Evolutionary conservation across 2,888 invertebrate genomes (phyloP).

Genomic region (Acronicta psi): DNA sequence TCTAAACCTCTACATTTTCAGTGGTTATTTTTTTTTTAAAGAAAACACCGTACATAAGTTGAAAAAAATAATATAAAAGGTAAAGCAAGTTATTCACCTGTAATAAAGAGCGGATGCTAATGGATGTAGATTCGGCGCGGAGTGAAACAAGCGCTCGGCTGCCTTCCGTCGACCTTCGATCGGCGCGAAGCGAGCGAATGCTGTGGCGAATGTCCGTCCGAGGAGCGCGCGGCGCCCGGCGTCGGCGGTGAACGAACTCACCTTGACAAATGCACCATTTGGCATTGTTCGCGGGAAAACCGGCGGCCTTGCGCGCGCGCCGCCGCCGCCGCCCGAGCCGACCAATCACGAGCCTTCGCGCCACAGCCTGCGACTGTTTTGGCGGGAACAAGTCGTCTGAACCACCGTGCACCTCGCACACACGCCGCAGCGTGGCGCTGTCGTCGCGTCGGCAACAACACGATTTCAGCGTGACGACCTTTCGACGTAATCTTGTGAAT

Average conservation of each 20-base stretch:
- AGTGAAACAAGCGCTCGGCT: conserved; percentile 71
- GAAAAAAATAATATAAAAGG: conserved; percentile 52
- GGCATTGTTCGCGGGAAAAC: conserved; percentile 90
- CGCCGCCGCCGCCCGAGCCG: conserved; percentile 70
- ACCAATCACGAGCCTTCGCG: conserved; percentile 86
- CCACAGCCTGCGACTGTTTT: conserved; percentile 87
- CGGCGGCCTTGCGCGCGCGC: conserved; percentile 87
- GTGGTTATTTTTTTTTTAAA: not conserved
- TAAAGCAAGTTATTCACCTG: conserved; percentile 80
- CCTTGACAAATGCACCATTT: conserved; percentile 90
- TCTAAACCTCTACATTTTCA: conserved; percentile 1
- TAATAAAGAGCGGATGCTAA: conserved; percentile 76
- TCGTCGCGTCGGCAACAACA: conserved; percentile 65
- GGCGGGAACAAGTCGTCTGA: conserved; percentile 76
- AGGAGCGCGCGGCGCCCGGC: conserved; percentile 75
- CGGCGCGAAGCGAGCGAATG: conserved; percentile 76
- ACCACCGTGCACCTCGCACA: conserved; percentile 61
- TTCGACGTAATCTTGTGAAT: conserved; percentile 73
- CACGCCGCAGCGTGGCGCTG: conserved; percentile 68
- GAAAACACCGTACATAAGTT: conserved; percentile 20
- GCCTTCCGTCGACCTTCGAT: conserved; percentile 85
- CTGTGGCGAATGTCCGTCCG: conserved; percentile 75
- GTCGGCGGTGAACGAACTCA: conserved; percentile 89
- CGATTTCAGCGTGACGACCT: conserved; percentile 75
- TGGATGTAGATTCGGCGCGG: conserved; percentile 77